Percentiles rank a stretch among this genome's conserved stretches.
Evolutionary conservation across 2,113 vertebrate species (phyloP).

Genomic region (Euleptes europaea): DNA sequence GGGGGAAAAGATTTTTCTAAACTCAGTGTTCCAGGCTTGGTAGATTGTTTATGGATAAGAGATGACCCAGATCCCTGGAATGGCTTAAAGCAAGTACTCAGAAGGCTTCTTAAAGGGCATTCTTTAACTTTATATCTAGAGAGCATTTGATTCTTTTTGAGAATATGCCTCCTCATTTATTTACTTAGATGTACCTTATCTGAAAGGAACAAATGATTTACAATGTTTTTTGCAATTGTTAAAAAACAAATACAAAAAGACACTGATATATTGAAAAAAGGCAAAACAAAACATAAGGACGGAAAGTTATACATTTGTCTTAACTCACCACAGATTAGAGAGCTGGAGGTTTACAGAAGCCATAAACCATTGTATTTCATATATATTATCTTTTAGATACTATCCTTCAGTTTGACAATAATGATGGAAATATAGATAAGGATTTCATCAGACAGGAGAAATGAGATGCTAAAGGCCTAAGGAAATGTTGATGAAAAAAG

Average conservation of each 20-base stretch:
- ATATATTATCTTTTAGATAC: neutral
- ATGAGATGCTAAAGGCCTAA: neutral
- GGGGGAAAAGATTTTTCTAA: neutral
- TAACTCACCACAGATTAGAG: neutral
- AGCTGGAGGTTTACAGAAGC: neutral
- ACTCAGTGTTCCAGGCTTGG: neutral
- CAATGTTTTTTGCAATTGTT: neutral
- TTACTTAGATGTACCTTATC: neutral
- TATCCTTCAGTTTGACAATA: neutral
- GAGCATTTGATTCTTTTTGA: neutral
- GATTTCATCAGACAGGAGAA: slow-evolving; percentile 5
- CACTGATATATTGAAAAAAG: neutral
- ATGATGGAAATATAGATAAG: neutral
- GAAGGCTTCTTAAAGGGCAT: neutral
- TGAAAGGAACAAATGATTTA: neutral
- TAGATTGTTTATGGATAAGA: neutral
- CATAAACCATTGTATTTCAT: neutral
- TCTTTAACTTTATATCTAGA: neutral
- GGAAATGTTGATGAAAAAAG: neutral
- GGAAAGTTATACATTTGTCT: neutral
- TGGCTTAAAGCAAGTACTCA: neutral
- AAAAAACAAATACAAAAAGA: neutral
- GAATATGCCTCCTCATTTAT: neutral
- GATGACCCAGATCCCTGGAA: neutral
- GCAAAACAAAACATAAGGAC: neutral